phyloP scores from a whole-genome alignment of 2,888 invertebrate genomes.

The Muschampia plurimacula region DNA sequence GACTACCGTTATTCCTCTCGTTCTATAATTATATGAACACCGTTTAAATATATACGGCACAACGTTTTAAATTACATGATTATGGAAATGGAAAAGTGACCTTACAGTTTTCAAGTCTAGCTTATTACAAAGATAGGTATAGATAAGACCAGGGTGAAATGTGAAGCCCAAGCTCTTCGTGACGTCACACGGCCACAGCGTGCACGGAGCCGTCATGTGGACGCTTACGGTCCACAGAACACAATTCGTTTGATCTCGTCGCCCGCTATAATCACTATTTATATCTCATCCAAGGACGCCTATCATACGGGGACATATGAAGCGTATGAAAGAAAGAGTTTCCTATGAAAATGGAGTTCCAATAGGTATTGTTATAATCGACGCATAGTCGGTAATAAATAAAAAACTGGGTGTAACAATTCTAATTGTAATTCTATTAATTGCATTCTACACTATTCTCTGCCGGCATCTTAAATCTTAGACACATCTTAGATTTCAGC shows the following conservation, averaged over 20 bases:
- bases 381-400: too few relatives aligned
- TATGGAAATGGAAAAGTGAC: too few relatives aligned
- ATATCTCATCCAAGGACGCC: constrained; percentile 69
- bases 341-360: neutral
- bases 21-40: too few relatives aligned
- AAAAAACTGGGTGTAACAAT: too few relatives aligned
- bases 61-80: too few relatives aligned
- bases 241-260: constrained; percentile 84
- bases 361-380: too few relatives aligned
- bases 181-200: constrained; percentile 37
- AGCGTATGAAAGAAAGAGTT: neutral
- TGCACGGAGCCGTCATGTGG: constrained; percentile 71
- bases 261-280: constrained; percentile 75
- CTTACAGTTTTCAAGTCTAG: neutral
- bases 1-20: too few relatives aligned
- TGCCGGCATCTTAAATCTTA: too few relatives aligned
- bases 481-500: too few relatives aligned
- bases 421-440: too few relatives aligned
- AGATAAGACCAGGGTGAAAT: neutral
- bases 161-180: constrained; percentile 11
- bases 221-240: constrained; percentile 78
- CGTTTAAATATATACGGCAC: too few relatives aligned
- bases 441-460: too few relatives aligned
- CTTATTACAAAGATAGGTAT: neutral
- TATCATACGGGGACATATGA: constrained; percentile 15